Base-by-base conservation (phyloP, 2,113 vertebrate species). In the Austrofundulus limnaeus region DNA sequence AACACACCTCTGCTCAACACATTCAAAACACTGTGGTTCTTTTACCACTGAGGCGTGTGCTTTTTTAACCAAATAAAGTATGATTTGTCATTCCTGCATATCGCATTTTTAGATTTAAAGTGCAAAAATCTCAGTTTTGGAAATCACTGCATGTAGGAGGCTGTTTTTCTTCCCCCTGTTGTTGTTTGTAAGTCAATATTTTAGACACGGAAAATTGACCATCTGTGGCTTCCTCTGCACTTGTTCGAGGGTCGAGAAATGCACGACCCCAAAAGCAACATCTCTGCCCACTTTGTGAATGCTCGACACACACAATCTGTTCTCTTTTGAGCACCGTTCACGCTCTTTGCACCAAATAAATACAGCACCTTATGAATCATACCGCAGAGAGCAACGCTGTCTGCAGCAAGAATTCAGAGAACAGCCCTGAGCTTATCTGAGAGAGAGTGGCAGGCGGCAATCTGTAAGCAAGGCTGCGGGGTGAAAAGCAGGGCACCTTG, bases 331-430 rank as follows among this genome's bases (percentile, higher is more conserved):
- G 80, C 78, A 63, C 62, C 37, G 80, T 86, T 90, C 87, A 87
- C 57, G 83, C 80, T 86, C 76, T 83, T 87, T 90, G 86, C 85
- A 88, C 81, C 79, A 84, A 85, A 86, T 87, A 84, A 88, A 86
- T 84, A 80, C 81, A 68, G 73, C 77, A 65, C 79, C 86, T 86
- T 75, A 75, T 88, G 89, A 90, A 86, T 90, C 86, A 86, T 66
- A 45, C 65, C 56, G 9, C 76, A 73, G 79, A 83, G 80, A 80
- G 72, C 82, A 68, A 69, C 60, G 38, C 66, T 31, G 77, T 37
- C 77, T 80, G 72, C 46, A 84, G 76, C 54, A 54, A 55, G 66
- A 58, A 75, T 67, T 58, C 43, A 63, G 75, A 81, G 58, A 87
- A 83, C 61, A 66, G 77, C 81, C 80, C 53, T 21, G 17, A 85